Evolutionary conservation across 2,888 invertebrate species (phyloP), one percentile per base, ranked within the genome.

Genomic region (Aleiodes testaceus): DNA sequence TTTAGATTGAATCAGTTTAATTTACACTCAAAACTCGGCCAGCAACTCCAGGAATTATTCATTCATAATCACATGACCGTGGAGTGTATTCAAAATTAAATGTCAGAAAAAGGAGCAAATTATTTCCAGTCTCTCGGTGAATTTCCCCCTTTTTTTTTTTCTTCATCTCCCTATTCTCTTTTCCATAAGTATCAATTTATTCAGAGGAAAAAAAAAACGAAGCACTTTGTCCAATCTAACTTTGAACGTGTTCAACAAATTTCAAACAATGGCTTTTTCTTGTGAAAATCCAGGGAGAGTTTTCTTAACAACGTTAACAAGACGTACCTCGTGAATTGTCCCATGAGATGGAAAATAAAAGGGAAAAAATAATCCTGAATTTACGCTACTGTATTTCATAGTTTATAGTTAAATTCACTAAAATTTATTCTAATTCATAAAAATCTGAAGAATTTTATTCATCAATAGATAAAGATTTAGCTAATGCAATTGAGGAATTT

Each of bases 261-360:
- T 66, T 36, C 65, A 49, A 45, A 49, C 45, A 59, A 59, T 59
- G 42, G 59, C 42, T n/a, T 42, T 14, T 42, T 14, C 59, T 18
- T 16, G 42, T 1, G 59, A 59, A 26, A 47, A 42, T 59, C 66
- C 42, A 59, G 22, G 20, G 55, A 65, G 70, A 70, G 66, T 70
- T 69, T 42, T 70, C 59, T 70, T 66, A 70, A 70, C 66, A 66
- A 70, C 22, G 36, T 59, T 70, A 70, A 70, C 70, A 70, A 70
- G 70, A 59, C 59, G 66, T 59, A 59, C 22, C 66, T 36, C 26
- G 66, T 55, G 70, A 70, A 70, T 66, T 66, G 70, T 66, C 52
- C 66, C 47, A 20, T 42, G 59, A 52, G 42, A 44, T 14, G 52
- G 59, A 55, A 45, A 59, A 47, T 45, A 53, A 30, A 14, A 30